These are phyloP conservation scores for Anas georgica DNA, from an alignment of 2,797 vertebrate species.

Conservation along the genomic window DNA sequence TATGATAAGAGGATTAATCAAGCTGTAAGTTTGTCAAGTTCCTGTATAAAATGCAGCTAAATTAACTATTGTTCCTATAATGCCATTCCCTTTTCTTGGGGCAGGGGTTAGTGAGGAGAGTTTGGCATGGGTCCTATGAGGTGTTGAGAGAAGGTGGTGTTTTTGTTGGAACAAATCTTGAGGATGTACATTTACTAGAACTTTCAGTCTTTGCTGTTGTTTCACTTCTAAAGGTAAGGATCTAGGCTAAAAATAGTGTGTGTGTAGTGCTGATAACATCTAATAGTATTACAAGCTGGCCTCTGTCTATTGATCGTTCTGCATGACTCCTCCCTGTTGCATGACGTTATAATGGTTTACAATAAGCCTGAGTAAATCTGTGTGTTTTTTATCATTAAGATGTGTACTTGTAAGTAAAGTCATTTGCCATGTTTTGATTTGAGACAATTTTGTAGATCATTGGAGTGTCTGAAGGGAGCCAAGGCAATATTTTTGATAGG, in stretches of 20 bases:
- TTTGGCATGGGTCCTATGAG: background rate
- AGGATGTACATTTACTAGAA: background rate
- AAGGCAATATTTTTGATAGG: background rate
- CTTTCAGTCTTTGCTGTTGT: background rate
- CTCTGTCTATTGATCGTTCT: background rate
- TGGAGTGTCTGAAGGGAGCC: background rate
- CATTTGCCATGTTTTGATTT: background rate
- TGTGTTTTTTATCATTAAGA: background rate
- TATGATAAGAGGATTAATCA: background rate
- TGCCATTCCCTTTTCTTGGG: background rate
- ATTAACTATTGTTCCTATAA: background rate
- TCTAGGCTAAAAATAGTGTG: background rate
- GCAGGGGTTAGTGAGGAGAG: background rate
- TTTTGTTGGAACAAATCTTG: background rate
- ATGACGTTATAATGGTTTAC: background rate
- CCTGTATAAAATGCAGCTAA: background rate
- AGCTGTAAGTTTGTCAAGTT: background rate
- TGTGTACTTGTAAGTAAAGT: background rate
- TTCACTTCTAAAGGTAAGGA: background rate
- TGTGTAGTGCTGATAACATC: background rate
- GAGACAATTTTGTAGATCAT: background rate
- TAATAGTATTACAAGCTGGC: background rate
- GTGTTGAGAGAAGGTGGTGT: fast-evolving
- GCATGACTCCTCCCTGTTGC: background rate
- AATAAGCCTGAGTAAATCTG: background rate